Evolutionary conservation across 2,113 vertebrate genomes (phyloP), one percentile per base, ranked within the genome.

Genomic region (Amphiprion percula): DNA sequence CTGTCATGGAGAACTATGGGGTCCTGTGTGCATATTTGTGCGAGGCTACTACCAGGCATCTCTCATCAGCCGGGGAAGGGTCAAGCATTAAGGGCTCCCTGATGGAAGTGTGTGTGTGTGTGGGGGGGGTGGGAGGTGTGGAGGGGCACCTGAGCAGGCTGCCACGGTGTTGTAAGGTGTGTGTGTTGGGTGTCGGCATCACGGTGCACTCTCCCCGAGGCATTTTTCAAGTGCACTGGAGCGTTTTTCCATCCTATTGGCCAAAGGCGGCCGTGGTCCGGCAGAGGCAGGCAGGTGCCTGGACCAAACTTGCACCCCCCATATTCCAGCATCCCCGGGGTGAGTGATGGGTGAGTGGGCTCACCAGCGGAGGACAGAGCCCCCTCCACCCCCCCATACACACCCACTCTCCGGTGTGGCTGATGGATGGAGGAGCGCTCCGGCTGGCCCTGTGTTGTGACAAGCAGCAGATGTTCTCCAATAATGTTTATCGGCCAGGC

Each of bases 401-500:
- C 73, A 80, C 77, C 70, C 68, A 44, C 77, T 74, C 80, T 72
- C 83, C 44, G 47, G 88, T 80, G 79, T 56, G 72, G 79, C 91
- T 95, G 94, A 95, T 94, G 90, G 94, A 95, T 95, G 82, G 75
- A 63, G 70, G 75, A 77, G 69, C 39, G 59, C 80, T 83, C 79
- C 24, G 28, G 67, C 84, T 80, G 53, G 70, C 84, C 81, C 80
- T 12, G 72, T 91, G 93, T 94, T 94, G 94, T 95, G 95, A 95
- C 94, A 95, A 90, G 92, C 90, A 92, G 94, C 94, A 95, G 94
- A 95, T 95, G 94, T 95, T 95, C 92, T 93, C 90, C 92, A 93
- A 95, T 95, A 95, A 95, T 94, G 94, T 95, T 95, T 95, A 95
- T 94, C 89, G 84, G 86, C 76, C 75, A 11, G 86, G 85, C 92